Conservation (phyloP, 2,888 invertebrate species). For the Heteromurus nitidus region DNA sequence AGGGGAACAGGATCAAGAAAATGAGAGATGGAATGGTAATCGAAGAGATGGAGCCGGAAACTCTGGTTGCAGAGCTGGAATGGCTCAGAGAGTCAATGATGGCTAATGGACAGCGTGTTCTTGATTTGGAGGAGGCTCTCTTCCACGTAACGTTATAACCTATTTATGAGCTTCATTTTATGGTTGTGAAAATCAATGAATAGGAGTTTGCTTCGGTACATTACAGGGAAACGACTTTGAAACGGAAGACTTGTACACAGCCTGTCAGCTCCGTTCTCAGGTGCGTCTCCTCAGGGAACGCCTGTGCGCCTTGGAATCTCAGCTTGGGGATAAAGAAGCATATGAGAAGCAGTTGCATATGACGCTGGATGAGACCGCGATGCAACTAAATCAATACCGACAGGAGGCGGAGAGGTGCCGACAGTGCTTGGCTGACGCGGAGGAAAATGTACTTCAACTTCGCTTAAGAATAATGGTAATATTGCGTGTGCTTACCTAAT, state of each 20-base stretch:
- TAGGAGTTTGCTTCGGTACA: background rate
- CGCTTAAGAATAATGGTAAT: background rate
- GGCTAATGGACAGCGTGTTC: slow-evolving; percentile 2
- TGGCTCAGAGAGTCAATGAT: slow-evolving; percentile 4
- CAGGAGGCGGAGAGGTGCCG: background rate
- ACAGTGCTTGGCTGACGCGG: background rate
- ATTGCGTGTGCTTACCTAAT: background rate
- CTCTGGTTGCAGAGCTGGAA: slow-evolving; percentile 18
- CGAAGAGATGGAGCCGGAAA: slow-evolving; percentile 31
- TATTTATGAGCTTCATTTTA: background rate
- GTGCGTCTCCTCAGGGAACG: background rate
- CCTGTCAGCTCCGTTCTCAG: background rate
- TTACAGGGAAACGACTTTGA: background rate
- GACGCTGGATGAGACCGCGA: background rate
- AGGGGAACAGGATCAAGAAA: slow-evolving; percentile 27
- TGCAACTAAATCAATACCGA: background rate
- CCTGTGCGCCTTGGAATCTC: background rate
- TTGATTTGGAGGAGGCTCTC: slow-evolving; percentile 16
- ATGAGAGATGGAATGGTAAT: slow-evolving; percentile 3
- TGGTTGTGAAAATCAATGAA: background rate
- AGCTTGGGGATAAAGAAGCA: background rate
- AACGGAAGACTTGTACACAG: background rate
- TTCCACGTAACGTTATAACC: background rate
- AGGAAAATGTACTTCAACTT: background rate
- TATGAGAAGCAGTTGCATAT: background rate